phyloP scores from a whole-genome alignment of 2,888 invertebrate genomes.

The Sarcophaga caerulescens region DNA sequence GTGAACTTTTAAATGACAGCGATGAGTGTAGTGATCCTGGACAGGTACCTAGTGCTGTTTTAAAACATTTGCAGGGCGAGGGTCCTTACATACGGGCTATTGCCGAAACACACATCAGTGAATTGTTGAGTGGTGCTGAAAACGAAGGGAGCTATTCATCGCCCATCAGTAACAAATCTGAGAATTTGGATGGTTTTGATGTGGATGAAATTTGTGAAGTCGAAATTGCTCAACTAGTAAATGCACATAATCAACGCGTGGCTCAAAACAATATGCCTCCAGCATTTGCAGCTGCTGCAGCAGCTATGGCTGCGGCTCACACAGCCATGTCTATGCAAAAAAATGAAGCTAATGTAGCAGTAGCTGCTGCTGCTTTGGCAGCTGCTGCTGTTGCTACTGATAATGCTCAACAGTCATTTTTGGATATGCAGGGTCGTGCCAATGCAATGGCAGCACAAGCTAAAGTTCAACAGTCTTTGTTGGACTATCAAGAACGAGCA shows the following conservation, averaged over 20 bases:
- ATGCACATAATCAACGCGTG: conserved; percentile 79
- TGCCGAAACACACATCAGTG: conserved; percentile 80
- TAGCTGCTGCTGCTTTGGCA: conserved; percentile 75
- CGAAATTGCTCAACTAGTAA: conserved; percentile 89
- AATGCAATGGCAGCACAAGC: conserved; percentile 72
- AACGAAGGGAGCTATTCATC: conserved; percentile 96
- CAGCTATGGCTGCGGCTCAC: conserved; percentile 77
- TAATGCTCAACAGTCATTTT: conserved; percentile 74
- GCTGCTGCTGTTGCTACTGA: conserved; percentile 76
- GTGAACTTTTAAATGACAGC: conserved; percentile 79
- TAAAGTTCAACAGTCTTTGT: conserved; percentile 43
- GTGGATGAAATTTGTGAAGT: conserved; percentile 95
- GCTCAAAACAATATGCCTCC: conserved; percentile 79
- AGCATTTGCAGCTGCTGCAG: conserved; percentile 78
- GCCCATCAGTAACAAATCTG: conserved; percentile 94
- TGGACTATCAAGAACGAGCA: conserved; percentile 61
- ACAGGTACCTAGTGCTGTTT: conserved; percentile 79
- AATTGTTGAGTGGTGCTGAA: conserved; percentile 84
- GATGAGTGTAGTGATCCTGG: conserved; percentile 81
- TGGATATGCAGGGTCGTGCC: conserved; percentile 69
- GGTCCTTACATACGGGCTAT: conserved; percentile 82
- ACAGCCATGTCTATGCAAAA: conserved; percentile 78
- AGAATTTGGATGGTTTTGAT: conserved; percentile 96
- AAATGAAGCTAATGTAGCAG: conserved; percentile 74
- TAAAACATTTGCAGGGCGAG: conserved; percentile 82